Evolutionary conservation across 2,888 invertebrate species (phyloP).

Genomic region (Caenorhabditis doughertyi): DNA sequence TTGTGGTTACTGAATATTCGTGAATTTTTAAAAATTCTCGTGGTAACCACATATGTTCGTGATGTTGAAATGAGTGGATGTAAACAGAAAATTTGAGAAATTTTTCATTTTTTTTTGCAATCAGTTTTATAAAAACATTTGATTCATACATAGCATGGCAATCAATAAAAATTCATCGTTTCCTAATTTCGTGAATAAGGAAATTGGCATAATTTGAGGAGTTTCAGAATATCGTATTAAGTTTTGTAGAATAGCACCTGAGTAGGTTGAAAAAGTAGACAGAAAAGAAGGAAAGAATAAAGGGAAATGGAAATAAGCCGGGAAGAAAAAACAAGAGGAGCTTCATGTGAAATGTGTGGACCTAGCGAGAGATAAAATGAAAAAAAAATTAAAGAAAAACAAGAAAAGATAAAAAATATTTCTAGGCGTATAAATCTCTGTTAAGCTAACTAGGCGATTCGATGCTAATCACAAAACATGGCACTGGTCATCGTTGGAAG

Average conservation of each 20-base stretch:
- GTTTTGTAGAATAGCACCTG: slow-evolving; percentile 33
- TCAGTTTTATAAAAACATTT: not conserved
- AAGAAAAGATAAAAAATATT: too few relatives aligned
- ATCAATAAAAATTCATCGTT: slow-evolving; percentile 22
- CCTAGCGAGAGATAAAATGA: slow-evolving; percentile 38
- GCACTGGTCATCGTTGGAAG: slow-evolving; percentile 55
- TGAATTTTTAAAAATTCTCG: slow-evolving; percentile 23
- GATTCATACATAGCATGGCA: slow-evolving; percentile 24
- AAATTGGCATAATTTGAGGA: slow-evolving; percentile 10
- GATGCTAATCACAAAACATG: slow-evolving; percentile 58
- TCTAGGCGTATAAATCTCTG: slow-evolving; percentile 6
- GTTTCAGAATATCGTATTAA: not conserved
- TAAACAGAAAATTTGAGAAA: slow-evolving; percentile 13
- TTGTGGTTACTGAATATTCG: slow-evolving; percentile 15
- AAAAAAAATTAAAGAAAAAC: not conserved
- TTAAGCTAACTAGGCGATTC: slow-evolving; percentile 34
- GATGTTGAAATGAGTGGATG: not conserved
- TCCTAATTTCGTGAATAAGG: slow-evolving; percentile 14
- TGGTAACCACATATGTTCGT: not conserved
- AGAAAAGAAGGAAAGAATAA: slow-evolving; percentile 11
- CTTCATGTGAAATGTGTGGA: slow-evolving; percentile 46
- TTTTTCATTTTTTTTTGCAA: slow-evolving; percentile 1
- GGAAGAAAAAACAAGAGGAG: slow-evolving; percentile 16
- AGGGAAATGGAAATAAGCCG: slow-evolving; percentile 29
- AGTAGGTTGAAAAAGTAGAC: slow-evolving; percentile 37